Evolutionary conservation across 1,140 invertebrate genomes (phyloP).

Genomic region (Tetramorium alpestre): DNA sequence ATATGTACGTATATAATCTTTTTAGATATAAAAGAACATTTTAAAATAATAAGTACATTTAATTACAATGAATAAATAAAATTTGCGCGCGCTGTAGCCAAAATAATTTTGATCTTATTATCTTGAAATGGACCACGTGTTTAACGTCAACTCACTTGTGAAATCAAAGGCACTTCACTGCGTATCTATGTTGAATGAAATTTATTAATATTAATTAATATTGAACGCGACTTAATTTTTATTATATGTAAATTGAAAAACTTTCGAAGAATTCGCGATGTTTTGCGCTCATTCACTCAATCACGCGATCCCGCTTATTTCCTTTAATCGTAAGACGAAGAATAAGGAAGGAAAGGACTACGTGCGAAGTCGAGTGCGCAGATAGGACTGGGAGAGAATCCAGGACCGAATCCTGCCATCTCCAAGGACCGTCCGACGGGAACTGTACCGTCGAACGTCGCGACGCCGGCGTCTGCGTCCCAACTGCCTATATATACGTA

Average conservation of each 20-base stretch:
- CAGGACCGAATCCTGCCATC: constrained; percentile 79
- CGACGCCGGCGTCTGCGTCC: constrained; percentile 83
- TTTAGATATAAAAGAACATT: not conserved
- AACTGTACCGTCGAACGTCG: constrained; percentile 85
- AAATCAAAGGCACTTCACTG: constrained; percentile 64
- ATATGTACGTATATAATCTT: not conserved
- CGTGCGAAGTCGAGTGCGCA: constrained; percentile 74
- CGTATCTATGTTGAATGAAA: not conserved
- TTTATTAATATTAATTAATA: not conserved
- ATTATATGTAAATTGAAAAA: not conserved
- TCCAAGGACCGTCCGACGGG: constrained; percentile 83
- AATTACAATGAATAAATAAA: not conserved
- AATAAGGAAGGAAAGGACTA: constrained; percentile 45
- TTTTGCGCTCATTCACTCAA: constrained; percentile 16
- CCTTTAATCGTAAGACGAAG: constrained; percentile 28
- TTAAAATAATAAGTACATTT: not conserved
- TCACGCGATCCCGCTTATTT: constrained; percentile 11
- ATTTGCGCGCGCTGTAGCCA: not conserved
- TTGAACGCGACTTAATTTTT: constrained; percentile 13
- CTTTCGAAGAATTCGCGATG: not conserved
- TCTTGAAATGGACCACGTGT: not conserved
- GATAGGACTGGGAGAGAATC: constrained; percentile 78
- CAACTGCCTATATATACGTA: constrained; percentile 72
- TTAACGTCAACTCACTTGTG: constrained; percentile 17
- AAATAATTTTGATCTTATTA: not conserved